phyloP scores from a whole-genome alignment of 2,888 invertebrate genomes.

The Xestia rhomboidea region DNA sequence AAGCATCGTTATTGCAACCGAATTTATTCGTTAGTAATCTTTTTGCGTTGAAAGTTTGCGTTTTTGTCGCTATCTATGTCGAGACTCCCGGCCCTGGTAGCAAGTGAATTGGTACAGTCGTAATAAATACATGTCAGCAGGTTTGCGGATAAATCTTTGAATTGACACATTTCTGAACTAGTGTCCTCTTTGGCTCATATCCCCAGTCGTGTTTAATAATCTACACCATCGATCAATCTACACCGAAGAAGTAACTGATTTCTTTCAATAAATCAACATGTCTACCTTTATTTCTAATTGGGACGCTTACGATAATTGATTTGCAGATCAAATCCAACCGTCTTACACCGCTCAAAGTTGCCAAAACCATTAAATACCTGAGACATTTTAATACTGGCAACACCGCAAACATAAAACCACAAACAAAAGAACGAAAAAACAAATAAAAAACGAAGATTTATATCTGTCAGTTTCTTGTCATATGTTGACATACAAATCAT shows the following conservation, averaged over 20 bases:
- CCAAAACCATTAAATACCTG: background rate
- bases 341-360: background rate
- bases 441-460: slow-evolving; percentile 62
- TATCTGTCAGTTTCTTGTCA: slow-evolving; percentile 64
- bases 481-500: slow-evolving; percentile 65
- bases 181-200: slow-evolving; percentile 8
- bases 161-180: background rate
- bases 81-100: no score
- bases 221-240: background rate
- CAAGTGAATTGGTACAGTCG: background rate
- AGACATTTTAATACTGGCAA: slow-evolving; percentile 13
- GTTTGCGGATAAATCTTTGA: background rate
- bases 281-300: background rate
- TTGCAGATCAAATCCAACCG: background rate
- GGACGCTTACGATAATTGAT: background rate
- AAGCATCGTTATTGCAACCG: no score
- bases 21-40: no score
- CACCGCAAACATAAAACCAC: slow-evolving; percentile 28
- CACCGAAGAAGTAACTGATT: background rate
- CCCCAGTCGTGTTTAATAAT: slow-evolving; percentile 2
- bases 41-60: no score
- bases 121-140: background rate
- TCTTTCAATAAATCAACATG: background rate
- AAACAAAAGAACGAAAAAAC: slow-evolving; percentile 47
- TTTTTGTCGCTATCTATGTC: no score